These are phyloP conservation scores for Mungos mungo DNA, from an alignment of 2,113 vertebrate species.

Conservation along the genomic window DNA sequence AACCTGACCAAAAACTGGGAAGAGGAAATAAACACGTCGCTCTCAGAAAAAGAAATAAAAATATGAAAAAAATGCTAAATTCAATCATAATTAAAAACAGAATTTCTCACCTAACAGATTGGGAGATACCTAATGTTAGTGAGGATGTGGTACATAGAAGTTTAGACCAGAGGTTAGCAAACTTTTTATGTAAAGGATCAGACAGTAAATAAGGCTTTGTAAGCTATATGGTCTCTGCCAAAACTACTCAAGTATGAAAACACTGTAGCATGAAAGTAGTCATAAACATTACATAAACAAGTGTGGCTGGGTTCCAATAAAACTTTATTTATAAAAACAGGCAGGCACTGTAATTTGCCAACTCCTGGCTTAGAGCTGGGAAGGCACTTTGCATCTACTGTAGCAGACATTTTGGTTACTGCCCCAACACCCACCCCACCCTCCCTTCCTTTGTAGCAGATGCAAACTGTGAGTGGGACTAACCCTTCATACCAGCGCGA, in stretches of 20 bases:
- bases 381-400: not conserved
- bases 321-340: not conserved
- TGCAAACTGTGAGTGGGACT: not conserved
- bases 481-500: not conserved
- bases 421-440: not conserved
- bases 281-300: not conserved
- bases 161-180: constrained; percentile 18
- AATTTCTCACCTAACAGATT: not conserved
- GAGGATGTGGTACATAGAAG: not conserved
- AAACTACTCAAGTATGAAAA: not conserved
- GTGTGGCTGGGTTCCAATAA: not conserved
- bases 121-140: constrained; percentile 14
- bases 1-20: constrained; percentile 12
- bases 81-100: constrained; percentile 45
- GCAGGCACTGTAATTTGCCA: not conserved
- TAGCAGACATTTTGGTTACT: not conserved
- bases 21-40: not conserved
- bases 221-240: not conserved
- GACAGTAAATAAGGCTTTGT: not conserved
- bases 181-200: constrained; percentile 4
- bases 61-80: constrained; percentile 34
- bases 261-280: not conserved
- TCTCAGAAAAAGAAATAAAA: constrained; percentile 35
- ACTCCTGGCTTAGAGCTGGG: not conserved
- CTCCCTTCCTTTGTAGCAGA: not conserved